Percentiles rank a stretch among this genome's conserved stretches.
Evolutionary conservation across 2,113 vertebrate species (phyloP).

Genomic region (Nanger granti): DNA sequence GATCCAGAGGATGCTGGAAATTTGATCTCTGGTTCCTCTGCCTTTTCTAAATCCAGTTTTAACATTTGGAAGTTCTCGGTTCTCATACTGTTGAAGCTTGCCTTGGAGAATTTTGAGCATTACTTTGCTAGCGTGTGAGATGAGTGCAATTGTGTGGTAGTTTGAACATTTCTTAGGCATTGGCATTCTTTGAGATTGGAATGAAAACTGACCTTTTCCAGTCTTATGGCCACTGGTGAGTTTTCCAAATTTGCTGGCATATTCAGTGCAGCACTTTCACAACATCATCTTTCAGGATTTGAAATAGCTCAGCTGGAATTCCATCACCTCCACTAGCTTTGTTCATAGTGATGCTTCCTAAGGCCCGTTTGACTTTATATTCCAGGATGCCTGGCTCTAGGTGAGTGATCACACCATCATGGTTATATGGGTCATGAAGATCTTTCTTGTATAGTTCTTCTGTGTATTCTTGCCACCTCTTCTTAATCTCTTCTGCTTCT

Average conservation of each 20-base stretch:
- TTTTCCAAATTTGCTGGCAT: background rate
- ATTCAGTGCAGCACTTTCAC: background rate
- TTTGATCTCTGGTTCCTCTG: background rate
- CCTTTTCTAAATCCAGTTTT: background rate
- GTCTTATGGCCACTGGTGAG: background rate
- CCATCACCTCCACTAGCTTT: background rate
- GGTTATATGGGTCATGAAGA: background rate
- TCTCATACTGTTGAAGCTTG: background rate
- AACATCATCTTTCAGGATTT: background rate
- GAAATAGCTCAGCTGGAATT: background rate
- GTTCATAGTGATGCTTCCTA: background rate
- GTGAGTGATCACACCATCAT: background rate
- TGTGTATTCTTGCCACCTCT: background rate
- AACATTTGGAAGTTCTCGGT: background rate
- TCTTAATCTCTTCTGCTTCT: background rate
- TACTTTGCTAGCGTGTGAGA: background rate
- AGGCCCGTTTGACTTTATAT: background rate
- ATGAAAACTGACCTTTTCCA: background rate
- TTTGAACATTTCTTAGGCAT: background rate
- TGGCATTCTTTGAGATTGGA: background rate
- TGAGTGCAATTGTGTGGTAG: background rate
- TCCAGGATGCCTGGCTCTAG: background rate
- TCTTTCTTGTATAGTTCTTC: background rate
- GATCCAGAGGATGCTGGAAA: background rate
- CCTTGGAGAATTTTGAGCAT: background rate